Evolutionary conservation across 2,888 invertebrate species (phyloP).

Genomic region (Phlogophora meticulosa): DNA sequence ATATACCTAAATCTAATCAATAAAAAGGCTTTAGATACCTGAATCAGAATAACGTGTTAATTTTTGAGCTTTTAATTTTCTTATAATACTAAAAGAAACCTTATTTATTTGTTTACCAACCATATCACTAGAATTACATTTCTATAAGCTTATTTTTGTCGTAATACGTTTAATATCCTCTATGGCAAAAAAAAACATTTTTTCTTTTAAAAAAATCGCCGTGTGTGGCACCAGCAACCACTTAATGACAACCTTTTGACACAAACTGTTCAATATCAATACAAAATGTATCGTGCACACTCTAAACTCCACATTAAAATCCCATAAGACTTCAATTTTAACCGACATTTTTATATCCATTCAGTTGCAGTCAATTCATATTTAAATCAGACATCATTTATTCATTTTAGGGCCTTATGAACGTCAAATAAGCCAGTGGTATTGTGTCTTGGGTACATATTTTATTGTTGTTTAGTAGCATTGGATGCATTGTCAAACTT

Average conservation of each 20-base stretch:
- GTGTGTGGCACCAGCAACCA: conserved; percentile 56
- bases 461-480: conserved; percentile 61
- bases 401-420: conserved; percentile 61
- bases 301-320: conserved; percentile 59
- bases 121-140: no score
- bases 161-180: no score
- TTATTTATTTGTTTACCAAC: no score
- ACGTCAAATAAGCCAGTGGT: conserved; percentile 61
- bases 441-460: conserved; percentile 53
- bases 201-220: conserved; percentile 19
- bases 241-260: conserved; percentile 55
- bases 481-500: conserved; percentile 51
- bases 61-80: neutral
- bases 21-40: no score
- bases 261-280: conserved; percentile 54
- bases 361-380: conserved; percentile 61
- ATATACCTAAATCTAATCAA: no score
- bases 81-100: conserved; percentile 9
- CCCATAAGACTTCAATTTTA: conserved; percentile 43
- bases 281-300: conserved; percentile 57
- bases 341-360: conserved; percentile 53
- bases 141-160: no score
- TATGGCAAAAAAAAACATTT: no score
- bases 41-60: no score
- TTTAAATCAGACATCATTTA: conserved; percentile 66